These are phyloP conservation scores for Heteractis magnifica DNA, from an alignment of 92 coral and sea anemone species.

Conservation along the genomic window DNA sequence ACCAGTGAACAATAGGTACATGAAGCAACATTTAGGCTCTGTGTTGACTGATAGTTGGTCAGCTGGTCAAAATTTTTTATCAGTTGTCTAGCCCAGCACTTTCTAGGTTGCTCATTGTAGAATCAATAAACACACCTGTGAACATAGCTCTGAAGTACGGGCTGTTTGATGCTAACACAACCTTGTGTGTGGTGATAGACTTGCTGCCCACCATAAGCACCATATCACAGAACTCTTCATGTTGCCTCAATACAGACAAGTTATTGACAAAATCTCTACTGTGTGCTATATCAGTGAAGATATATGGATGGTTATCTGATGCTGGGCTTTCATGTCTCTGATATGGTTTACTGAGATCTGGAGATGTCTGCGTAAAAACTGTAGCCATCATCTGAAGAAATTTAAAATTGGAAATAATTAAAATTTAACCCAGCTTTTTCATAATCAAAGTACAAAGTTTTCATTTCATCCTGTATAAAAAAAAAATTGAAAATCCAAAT, in stretches of 20 bases:
- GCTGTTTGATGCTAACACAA: constrained; percentile 87
- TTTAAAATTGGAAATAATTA: too few relatives aligned
- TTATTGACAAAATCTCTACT: constrained; percentile 67
- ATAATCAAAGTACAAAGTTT: too few relatives aligned
- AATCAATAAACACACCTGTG: constrained; percentile 61
- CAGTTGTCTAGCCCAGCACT: too few relatives aligned
- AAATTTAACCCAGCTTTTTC: too few relatives aligned
- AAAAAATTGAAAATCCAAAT: too few relatives aligned
- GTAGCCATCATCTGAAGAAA: constrained; percentile 27
- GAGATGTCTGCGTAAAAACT: constrained; percentile 2
- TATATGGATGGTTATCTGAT: constrained; percentile 27
- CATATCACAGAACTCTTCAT: constrained; percentile 94
- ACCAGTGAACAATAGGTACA: too few relatives aligned
- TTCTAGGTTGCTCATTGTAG: neutral
- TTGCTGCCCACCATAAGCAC: constrained; percentile 70
- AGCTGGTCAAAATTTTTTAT: too few relatives aligned
- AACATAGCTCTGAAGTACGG: constrained; percentile 99
- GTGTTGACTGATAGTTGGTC: too few relatives aligned
- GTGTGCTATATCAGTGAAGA: constrained; percentile 86
- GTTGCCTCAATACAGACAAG: constrained; percentile 66
- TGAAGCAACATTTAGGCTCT: too few relatives aligned
- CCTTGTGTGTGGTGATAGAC: constrained; percentile 76
- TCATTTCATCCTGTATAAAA: too few relatives aligned
- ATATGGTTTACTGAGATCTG: constrained; percentile 8
- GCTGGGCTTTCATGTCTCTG: constrained; percentile 21